phyloP scores from a whole-genome alignment of 2,888 invertebrate species.

The Tenodera sinensis region DNA sequence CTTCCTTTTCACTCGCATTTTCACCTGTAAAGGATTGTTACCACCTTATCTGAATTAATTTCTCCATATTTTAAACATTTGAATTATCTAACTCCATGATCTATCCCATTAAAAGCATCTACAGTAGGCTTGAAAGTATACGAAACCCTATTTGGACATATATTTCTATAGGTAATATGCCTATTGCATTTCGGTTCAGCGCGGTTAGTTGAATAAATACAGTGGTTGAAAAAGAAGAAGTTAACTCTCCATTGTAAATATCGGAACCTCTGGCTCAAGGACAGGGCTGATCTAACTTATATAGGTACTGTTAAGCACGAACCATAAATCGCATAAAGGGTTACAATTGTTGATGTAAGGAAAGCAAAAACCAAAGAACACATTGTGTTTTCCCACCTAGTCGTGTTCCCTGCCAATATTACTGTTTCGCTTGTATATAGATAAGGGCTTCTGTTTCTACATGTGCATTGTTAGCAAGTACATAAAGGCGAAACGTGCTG shows the following conservation, averaged over 20 bases:
- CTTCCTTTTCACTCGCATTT: no score
- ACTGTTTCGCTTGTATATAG: neutral
- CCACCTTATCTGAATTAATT: no score
- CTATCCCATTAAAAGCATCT: no score
- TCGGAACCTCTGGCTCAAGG: neutral
- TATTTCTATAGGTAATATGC: neutral
- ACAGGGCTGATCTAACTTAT: neutral
- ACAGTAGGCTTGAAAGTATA: no score
- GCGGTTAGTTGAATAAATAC: neutral
- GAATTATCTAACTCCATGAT: no score
- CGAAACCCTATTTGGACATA: neutral
- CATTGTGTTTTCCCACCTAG: neutral
- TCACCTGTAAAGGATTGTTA: no score
- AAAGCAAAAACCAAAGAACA: neutral
- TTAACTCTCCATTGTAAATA: neutral
- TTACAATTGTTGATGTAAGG: neutral
- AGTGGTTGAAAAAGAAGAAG: neutral
- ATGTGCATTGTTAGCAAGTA: neutral
- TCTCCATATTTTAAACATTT: no score
- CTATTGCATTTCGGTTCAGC: neutral
- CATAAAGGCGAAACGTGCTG: neutral
- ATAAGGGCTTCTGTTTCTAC: neutral
- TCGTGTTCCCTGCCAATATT: neutral
- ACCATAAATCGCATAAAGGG: neutral
- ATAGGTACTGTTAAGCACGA: neutral